Evolutionary conservation across 2,113 vertebrate species (phyloP).

Genomic region (Falcunculus frontatus): DNA sequence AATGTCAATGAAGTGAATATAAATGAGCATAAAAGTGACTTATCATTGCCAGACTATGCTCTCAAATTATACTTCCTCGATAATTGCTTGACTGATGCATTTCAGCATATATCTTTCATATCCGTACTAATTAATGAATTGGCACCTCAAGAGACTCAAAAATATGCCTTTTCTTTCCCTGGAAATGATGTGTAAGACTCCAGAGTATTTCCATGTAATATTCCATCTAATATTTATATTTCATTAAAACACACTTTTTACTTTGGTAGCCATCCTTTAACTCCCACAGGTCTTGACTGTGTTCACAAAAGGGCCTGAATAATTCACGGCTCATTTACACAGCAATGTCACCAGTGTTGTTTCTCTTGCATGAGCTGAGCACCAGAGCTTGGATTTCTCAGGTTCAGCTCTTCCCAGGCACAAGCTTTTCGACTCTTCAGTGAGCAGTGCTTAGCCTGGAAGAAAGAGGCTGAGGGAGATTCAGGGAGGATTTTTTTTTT

Average conservation of each 20-base stretch:
- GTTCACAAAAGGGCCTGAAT: not conserved
- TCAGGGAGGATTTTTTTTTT: not conserved
- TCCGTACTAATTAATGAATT: conserved; percentile 37
- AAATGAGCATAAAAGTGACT: conserved; percentile 21
- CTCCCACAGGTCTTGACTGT: not conserved
- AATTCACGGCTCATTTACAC: not conserved
- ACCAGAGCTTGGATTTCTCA: not conserved
- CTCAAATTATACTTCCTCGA: not conserved
- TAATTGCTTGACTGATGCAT: conserved; percentile 13
- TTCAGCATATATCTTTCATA: conserved; percentile 12
- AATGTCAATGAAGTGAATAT: conserved; percentile 13
- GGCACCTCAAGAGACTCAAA: conserved; percentile 2
- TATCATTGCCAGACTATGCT: not conserved
- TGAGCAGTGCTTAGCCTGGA: not conserved
- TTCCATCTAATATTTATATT: conserved; percentile 32
- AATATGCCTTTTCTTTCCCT: not conserved
- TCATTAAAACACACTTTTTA: conserved; percentile 3
- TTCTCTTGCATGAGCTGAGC: not conserved
- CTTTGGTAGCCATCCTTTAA: not conserved
- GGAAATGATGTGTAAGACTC: conserved; percentile 8
- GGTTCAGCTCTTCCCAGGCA: not conserved
- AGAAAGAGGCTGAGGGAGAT: not conserved
- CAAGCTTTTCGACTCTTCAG: not conserved
- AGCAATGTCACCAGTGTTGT: not conserved
- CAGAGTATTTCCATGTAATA: conserved; percentile 7